Conservation (phyloP, 1,140 invertebrate species). For the Heliconius hermathena region DNA sequence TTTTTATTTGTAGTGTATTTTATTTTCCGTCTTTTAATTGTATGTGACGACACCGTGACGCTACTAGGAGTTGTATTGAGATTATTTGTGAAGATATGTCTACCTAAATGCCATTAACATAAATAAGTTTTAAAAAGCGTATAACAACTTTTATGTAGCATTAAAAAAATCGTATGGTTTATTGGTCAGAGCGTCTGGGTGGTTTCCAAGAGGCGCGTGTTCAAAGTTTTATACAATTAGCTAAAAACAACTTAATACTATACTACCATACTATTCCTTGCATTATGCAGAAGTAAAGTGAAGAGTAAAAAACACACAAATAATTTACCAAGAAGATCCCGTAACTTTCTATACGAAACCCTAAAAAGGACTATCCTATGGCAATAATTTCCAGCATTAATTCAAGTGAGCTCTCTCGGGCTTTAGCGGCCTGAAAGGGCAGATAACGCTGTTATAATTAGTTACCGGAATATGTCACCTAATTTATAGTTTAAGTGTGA, state of each 20-base stretch:
- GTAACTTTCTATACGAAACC: not conserved
- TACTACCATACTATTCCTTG: too few species aligned
- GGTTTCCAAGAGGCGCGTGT: too few species aligned
- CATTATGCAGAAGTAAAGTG: too few species aligned
- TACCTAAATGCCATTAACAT: too few species aligned
- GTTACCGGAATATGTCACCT: constrained; percentile 17
- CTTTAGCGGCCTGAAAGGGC: constrained; percentile 27
- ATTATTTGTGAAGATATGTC: too few species aligned
- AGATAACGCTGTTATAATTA: constrained; percentile 25
- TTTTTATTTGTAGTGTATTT: not conserved
- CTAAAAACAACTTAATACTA: too few species aligned
- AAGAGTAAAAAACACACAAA: not conserved
- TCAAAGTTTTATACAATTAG: too few species aligned
- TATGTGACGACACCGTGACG: not conserved
- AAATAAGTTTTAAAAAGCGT: too few species aligned
- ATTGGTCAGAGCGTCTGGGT: too few species aligned
- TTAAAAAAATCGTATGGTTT: too few species aligned
- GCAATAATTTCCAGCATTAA: constrained; percentile 32
- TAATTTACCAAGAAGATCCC: not conserved
- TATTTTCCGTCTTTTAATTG: not conserved
- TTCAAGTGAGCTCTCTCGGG: constrained; percentile 27
- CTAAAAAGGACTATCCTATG: not conserved
- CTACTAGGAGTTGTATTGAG: not conserved
- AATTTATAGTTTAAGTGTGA: constrained; percentile 13
- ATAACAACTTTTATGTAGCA: too few species aligned